These are phyloP conservation scores for Mystacides longicornis DNA, from an alignment of 2,888 invertebrate genomes.

Conservation along the genomic window DNA sequence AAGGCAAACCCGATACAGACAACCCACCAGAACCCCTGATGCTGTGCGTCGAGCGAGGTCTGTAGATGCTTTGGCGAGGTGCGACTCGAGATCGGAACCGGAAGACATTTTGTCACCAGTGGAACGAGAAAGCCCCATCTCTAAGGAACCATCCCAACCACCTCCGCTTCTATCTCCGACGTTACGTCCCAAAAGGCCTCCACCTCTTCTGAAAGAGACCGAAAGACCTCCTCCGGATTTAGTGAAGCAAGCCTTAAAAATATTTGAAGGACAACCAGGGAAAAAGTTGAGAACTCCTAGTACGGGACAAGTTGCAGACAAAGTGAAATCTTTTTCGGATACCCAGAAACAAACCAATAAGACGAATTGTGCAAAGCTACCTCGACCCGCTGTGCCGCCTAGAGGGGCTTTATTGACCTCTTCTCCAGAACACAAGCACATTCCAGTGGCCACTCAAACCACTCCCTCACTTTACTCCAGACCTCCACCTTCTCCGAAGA, in stretches of 20 bases:
- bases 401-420: conserved; percentile 22
- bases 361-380: conserved; percentile 5
- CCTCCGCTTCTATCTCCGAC: conserved; percentile 29
- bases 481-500: conserved; percentile 37
- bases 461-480: conserved; percentile 35
- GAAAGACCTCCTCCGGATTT: conserved; percentile 85
- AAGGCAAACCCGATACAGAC: conserved; percentile 35
- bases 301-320: conserved; percentile 41
- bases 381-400: conserved; percentile 19
- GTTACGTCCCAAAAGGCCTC: conserved; percentile 49
- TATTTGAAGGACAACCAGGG: conserved; percentile 68
- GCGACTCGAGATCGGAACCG: conserved; percentile 44
- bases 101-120: conserved; percentile 58
- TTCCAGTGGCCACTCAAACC: conserved; percentile 32
- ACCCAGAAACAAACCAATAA: conserved; percentile 12
- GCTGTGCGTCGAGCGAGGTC: conserved; percentile 78
- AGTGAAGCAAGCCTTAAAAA: conserved; percentile 75
- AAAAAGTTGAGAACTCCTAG: conserved; percentile 44
- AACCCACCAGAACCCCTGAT: conserved; percentile 44
- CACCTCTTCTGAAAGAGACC: conserved; percentile 60
- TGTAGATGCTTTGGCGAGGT: conserved; percentile 73
- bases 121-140: conserved; percentile 38
- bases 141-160: conserved; percentile 30
- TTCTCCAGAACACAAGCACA: conserved; percentile 27
- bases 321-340: conserved; percentile 20